Conservation (phyloP, 2,113 vertebrate genomes). For the Melanostigma gelatinosum region DNA sequence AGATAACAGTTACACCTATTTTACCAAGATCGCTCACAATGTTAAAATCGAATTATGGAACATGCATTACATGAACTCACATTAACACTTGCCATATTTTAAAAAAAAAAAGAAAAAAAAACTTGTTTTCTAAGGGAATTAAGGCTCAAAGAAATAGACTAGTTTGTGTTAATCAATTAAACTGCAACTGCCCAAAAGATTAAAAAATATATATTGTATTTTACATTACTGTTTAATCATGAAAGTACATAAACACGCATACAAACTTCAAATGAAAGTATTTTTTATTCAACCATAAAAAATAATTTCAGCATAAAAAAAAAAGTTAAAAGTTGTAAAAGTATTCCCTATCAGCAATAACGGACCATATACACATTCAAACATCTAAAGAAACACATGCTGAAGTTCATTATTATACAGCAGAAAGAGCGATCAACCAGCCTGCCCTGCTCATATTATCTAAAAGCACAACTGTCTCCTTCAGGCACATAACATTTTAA, state of each 20-base stretch:
- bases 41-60: background rate
- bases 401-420: slow-evolving; percentile 23
- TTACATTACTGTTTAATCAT: background rate
- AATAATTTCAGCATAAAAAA: slow-evolving; percentile 45
- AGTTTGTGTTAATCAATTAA: background rate
- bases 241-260: slow-evolving; percentile 5
- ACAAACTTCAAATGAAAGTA: slow-evolving; percentile 19
- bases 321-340: slow-evolving; percentile 46
- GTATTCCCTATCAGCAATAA: slow-evolving; percentile 32
- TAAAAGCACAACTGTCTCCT: slow-evolving; percentile 9
- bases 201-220: background rate
- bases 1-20: background rate
- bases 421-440: slow-evolving; percentile 27
- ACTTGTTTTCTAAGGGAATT: background rate
- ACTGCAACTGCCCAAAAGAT: background rate
- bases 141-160: background rate
- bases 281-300: slow-evolving; percentile 61
- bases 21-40: background rate
- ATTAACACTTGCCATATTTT: background rate
- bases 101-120: no score
- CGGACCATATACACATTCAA: slow-evolving; percentile 29
- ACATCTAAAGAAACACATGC: slow-evolving; percentile 16
- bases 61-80: background rate
- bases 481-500: slow-evolving; percentile 32
- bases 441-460: background rate